Conservation (phyloP, 2,888 invertebrate species). For the Thecophora atra region DNA sequence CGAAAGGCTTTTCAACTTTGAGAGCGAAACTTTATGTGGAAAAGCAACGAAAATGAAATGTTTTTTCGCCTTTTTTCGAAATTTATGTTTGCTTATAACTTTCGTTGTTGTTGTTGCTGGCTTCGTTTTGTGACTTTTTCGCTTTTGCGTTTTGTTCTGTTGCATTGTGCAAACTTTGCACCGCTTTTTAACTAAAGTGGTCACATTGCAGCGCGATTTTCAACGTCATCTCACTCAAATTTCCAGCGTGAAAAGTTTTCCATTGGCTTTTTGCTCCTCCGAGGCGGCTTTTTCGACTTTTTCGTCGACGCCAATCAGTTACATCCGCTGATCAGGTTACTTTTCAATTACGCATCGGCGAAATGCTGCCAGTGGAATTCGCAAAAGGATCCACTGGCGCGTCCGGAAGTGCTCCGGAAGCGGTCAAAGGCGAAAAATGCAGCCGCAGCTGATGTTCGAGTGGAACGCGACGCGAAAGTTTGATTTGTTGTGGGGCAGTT, state of each 20-base stretch:
- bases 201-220: conserved; percentile 6
- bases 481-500: background rate
- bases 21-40: conserved; percentile 3
- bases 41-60: background rate
- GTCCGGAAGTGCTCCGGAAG: conserved; percentile 8
- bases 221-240: conserved; percentile 14
- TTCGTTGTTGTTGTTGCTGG: background rate
- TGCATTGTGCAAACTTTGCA: background rate
- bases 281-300: background rate
- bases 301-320: background rate
- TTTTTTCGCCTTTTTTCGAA: background rate
- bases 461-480: background rate
- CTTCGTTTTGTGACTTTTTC: background rate
- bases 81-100: background rate
- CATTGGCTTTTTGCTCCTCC: background rate
- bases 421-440: conserved; percentile 11
- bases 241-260: conserved; percentile 1
- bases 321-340: background rate
- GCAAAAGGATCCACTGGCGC: background rate
- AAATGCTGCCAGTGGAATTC: background rate
- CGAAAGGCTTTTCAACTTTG: conserved; percentile 53
- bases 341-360: conserved; percentile 20
- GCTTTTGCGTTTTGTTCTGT: background rate
- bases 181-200: conserved; percentile 11
- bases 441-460: no score